These are phyloP conservation scores for Leptinotarsa texana DNA, from an alignment of 1,140 invertebrate genomes.

Conservation along the genomic window DNA sequence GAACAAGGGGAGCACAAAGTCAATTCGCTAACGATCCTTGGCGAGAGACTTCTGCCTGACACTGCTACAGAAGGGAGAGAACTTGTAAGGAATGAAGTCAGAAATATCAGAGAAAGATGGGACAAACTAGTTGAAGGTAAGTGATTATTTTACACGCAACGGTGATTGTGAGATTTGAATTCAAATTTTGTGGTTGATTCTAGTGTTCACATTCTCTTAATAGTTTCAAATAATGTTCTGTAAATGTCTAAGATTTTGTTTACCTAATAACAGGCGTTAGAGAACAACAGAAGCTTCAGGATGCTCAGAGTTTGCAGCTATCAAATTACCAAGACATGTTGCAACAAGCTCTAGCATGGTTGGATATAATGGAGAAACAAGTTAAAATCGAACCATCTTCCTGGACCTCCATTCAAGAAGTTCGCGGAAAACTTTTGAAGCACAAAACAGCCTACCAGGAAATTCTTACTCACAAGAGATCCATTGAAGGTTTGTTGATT, in stretches of 20 bases:
- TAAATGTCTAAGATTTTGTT: too few relatives aligned
- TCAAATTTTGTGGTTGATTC: too few relatives aligned
- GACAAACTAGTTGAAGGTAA: slow-evolving; percentile 76
- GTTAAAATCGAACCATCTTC: slow-evolving; percentile 74
- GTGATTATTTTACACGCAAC: background rate
- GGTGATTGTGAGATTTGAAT: background rate
- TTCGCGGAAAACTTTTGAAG: slow-evolving; percentile 83
- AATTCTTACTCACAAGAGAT: slow-evolving; percentile 84
- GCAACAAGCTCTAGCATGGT: slow-evolving; percentile 81
- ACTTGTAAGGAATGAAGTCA: slow-evolving; percentile 79
- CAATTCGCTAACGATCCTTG: slow-evolving; percentile 70
- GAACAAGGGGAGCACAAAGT: slow-evolving; percentile 83
- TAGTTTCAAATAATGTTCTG: too few relatives aligned
- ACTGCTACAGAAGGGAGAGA: slow-evolving; percentile 89
- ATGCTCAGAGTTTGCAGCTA: slow-evolving; percentile 82
- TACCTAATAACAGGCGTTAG: slow-evolving; percentile 58
- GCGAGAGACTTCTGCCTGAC: slow-evolving; percentile 87
- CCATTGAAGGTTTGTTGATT: slow-evolving; percentile 71
- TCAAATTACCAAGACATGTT: slow-evolving; percentile 84
- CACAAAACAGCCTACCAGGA: slow-evolving; percentile 87
- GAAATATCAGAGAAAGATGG: slow-evolving; percentile 79
- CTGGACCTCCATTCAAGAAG: slow-evolving; percentile 80
- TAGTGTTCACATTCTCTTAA: background rate
- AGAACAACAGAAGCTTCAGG: slow-evolving; percentile 81
- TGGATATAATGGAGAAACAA: slow-evolving; percentile 83